Conservation (phyloP, 2,113 vertebrate genomes). For the Elephas maximus region DNA sequence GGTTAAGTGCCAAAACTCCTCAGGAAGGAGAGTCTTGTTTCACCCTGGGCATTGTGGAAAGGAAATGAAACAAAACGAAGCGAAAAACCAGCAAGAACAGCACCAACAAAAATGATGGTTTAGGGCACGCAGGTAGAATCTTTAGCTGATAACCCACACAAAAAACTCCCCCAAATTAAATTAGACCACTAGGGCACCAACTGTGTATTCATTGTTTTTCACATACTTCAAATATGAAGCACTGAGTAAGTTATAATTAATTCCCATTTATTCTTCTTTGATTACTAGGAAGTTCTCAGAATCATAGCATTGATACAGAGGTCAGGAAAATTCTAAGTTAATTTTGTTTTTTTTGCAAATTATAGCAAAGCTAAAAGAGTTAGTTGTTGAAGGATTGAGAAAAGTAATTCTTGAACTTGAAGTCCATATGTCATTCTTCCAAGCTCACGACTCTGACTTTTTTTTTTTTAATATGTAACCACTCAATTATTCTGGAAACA, state of each 20-base stretch:
- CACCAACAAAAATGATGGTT: not conserved
- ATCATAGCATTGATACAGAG: not conserved
- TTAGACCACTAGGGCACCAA: not conserved
- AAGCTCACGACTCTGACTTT: not conserved
- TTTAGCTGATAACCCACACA: not conserved
- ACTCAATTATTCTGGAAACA: not conserved
- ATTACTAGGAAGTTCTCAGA: not conserved
- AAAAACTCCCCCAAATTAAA: not conserved
- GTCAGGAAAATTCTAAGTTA: not conserved
- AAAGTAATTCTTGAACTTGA: not conserved
- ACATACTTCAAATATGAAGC: constrained; percentile 44
- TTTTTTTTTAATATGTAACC: not conserved
- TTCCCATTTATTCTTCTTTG: not conserved
- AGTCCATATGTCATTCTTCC: not conserved
- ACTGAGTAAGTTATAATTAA: not conserved
- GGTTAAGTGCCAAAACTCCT: not conserved
- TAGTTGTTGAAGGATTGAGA: not conserved
- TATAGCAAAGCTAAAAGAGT: not conserved
- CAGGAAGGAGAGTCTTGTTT: not conserved
- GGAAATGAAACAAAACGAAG: not conserved
- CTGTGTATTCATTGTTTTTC: not conserved
- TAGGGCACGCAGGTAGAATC: not conserved
- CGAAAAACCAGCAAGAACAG: not conserved
- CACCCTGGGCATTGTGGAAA: not conserved
- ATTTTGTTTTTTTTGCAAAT: not conserved